Base-by-base conservation (phyloP, 2,113 vertebrate genomes). In the Fregetta grallaria region DNA sequence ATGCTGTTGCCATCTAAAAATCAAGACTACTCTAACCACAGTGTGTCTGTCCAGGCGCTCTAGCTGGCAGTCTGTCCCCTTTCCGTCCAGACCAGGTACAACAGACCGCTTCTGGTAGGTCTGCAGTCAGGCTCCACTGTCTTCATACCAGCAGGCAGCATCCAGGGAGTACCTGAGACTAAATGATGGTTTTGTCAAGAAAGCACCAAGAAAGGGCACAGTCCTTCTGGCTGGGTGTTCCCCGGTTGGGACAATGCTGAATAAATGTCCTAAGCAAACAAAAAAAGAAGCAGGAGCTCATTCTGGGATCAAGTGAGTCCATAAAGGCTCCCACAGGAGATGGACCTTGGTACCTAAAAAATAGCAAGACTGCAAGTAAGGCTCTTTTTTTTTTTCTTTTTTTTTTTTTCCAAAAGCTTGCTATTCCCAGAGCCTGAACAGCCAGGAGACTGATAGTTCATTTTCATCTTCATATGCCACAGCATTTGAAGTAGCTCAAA, bases 81-180 rank as follows among this genome's bases (percentile, higher is more conserved):
- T 80, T 82, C 62, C n/a, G 3, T 32, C 45, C 96, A 94, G 42
- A 61, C 86, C 72, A 95, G 96, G 95, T 96, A 93, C 82, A 93
- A 78, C 36, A 87, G 30, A 56, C 52, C 9, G 15, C 65, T 91
- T 81, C 15, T 53, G 81, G 76, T 94, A 75, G 45, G 80, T 91
- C 89, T 92, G 77, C 76, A 85, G 52, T 59, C 91, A 91, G 5
- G 56, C 32, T 32, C 62, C 52, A 12, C 66, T 34, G 50, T 8
- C 82, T 53, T 81, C 79, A 78, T 14, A 68, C 65, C 65, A 78
- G 50, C 1, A 0, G 15, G 66, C 77, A 80, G 73, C 66, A 68
- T 13, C 26, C 63, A 62, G 66, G 13, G n/a, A 42, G 29, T 27
- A 76, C 38, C 86, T 65, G 86, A 66, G n/a, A 32, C n/a, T 56